Base-by-base conservation (phyloP, 2,113 vertebrate genomes). In the Tragelaphus imberbis region DNA sequence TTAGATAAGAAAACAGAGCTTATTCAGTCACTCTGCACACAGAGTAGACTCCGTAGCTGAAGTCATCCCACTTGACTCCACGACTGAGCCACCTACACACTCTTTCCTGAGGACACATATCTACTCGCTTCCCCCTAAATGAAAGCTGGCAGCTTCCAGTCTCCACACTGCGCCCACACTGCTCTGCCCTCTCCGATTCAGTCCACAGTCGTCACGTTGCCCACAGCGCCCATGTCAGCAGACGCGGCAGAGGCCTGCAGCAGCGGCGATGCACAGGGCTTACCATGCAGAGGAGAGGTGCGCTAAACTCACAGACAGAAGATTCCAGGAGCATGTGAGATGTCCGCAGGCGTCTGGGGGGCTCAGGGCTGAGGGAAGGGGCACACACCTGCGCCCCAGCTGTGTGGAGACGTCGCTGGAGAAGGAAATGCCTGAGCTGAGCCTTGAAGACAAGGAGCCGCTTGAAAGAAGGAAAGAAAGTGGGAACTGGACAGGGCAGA, bases 151-250 rank as follows among this genome's bases (percentile, higher is more conserved):
- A 3, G 16, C 6, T 44, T 53, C 19, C 17, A 11, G 33, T 14
- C 40, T 84, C 21, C 3, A 10, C 21, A 27, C 23, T 2, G 15
- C 9, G 7, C 36, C 7, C 21, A 28, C 30, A 1, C 1, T 27
- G 61, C 5, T 82, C 28, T 28, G 2, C 21, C 30, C 11, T 11
- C 25, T 21, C 71, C 2, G 49, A 19, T 30, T 55, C 27, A 15
- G n/a, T 3, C 23, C 44, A 11, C 2, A 21, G 21, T 0, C 2
- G 27, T 33, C 71, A 8, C 0, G 7, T 2, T 25, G 14, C 40
- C 81, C 9, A 14, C 3, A 4, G 15, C 4, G 0, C 21, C 56
- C 28, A 2, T 0, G 14, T 2, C 16, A 2, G 36, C 11, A 65
- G 25, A 16, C 2, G 36, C 4, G 3, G n/a, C 4, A 4, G 15